Conservation (phyloP, 2,113 vertebrate species). For the Calidris pugnax region DNA sequence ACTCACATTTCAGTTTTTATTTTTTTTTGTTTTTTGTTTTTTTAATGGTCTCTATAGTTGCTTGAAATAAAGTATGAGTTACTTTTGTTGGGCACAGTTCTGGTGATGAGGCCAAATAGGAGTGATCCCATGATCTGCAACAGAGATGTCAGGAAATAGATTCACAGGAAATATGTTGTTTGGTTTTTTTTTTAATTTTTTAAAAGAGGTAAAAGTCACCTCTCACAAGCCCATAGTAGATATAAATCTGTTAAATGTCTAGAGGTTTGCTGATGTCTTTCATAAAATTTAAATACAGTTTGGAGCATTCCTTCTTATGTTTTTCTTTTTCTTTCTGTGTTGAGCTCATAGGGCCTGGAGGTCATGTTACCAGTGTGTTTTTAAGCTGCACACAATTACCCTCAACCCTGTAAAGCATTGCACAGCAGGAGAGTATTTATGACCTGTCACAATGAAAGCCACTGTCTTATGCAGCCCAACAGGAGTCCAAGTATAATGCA, state of each 20-base stretch:
- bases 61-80: background rate
- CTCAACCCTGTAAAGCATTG: conserved; percentile 61
- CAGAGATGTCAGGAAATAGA: background rate
- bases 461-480: conserved; percentile 57
- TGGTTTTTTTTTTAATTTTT: background rate
- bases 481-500: conserved; percentile 62
- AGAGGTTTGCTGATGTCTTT: conserved; percentile 1
- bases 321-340: conserved; percentile 42
- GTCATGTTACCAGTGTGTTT: conserved; percentile 70
- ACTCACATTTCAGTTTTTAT: background rate
- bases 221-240: background rate
- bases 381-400: conserved; percentile 76
- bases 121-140: background rate
- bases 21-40: background rate
- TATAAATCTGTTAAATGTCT: background rate
- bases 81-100: background rate
- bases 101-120: background rate
- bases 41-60: background rate
- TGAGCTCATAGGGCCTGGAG: conserved; percentile 37
- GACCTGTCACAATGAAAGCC: conserved; percentile 61
- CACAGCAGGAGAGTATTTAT: conserved; percentile 75
- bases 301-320: conserved; percentile 30
- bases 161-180: background rate
- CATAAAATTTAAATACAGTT: conserved; percentile 42
- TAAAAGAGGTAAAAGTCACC: background rate